Base-by-base conservation (phyloP, 2,888 invertebrate species). In the Rhingia rostrata region DNA sequence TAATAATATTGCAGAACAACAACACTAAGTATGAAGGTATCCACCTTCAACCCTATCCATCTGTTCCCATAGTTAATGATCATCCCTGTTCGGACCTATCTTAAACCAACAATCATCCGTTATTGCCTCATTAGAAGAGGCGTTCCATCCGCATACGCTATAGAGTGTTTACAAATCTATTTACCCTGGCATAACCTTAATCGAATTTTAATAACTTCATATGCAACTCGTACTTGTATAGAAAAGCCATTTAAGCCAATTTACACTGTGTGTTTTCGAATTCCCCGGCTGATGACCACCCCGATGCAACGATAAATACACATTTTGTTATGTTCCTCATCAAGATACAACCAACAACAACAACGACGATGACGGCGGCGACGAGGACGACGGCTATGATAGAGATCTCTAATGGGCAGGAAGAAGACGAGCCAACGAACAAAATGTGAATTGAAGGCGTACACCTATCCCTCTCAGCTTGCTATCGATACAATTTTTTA, bases 141-240 rank as follows among this genome's bases (percentile, higher is more conserved):
- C 66, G 70, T 64, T 75, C 22, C 66, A 63, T 61, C 53, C 35
- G 43, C 39, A 12, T 33, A 39, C 45, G 45, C 61, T 49, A 39
- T 6, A 49, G 53, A 37, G 60, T 63, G 63, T 74, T 79, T 66
- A 84, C 75, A 80, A 79, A 80, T 75, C 73, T 70, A 60, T 78
- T 69, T 58, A 22, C 12, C 58, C 39, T 35, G n/a, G 9, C 10
- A 22, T 22, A 63, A 22, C 61, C 74, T 64, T 84, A 84, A 84
- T 84, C 84, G 84, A 80, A 74, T 84, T 84, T 84, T 84, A 84
- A 84, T 84, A 84, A 84, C 84, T 80, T 80, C 53, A 83, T 83
- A 78, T 12, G 22, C 30, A 4, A 14, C 49, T 74, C 54, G 41
- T 51, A 49, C 60, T 7, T 10, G 6, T 64, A 74, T 69, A 66